Evolutionary conservation across 2,113 vertebrate genomes (phyloP), one percentile per base, ranked within the genome.

Genomic region (Salvelinus alpinus): DNA sequence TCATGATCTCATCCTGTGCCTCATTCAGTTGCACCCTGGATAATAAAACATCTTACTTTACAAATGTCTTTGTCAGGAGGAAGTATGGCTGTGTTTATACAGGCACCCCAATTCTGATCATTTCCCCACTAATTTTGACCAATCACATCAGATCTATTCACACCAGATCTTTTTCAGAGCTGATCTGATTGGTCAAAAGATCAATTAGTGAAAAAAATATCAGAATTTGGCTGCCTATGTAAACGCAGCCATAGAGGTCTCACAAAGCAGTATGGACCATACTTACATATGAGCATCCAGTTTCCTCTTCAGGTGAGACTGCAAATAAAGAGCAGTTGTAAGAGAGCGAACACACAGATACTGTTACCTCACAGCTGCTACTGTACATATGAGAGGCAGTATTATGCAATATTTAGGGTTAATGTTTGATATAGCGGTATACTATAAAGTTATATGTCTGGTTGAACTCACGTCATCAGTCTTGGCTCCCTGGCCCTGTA

Each of bases 221-320:
- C 38, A 0, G 9, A 44, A 44, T 44, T 44, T 9, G 38, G 38
- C 2, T 11, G 9, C 38, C 9, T 11, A 9, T 44, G 38, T 44
- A 44, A 44, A 11, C 9, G 9, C 9, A 44, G 38, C 9, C 38
- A 44, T 44, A 44, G 62, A 71, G 12, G 4, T 54, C 16, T 54
- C 16, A 44, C 2, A 12, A n/a, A 44, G 54, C 22, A n/a, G 34
- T 57, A 64, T 24, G 66, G 5, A 96, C 97, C 34, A 59, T 7
- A 97, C 98, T 97, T 94, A 99, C 98, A 99, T 96, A 84, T 98
- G 97, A 59, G 97, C 97, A 88, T 95, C 97, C 79, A 98, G 92
- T 74, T 96, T 98, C 91, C 95, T 92, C 89, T 97, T 98, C 90
- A 99, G 84, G 86, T 97, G 96, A 70, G 97, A 98, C 98, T 99